Evolutionary conservation across 2,797 vertebrate species (phyloP).

Genomic region (Hyperoplus immaculatus): DNA sequence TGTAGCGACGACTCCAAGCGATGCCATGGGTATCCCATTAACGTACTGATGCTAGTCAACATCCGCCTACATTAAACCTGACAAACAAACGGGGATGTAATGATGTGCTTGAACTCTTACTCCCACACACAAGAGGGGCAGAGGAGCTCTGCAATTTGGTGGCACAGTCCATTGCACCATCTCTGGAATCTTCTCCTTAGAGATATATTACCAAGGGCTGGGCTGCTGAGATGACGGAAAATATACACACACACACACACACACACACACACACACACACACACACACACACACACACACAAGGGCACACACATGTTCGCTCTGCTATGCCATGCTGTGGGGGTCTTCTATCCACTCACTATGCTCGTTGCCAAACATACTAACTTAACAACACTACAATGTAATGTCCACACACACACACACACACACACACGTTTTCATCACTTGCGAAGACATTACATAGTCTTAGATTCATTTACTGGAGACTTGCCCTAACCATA

Average conservation of each 20-base stretch:
- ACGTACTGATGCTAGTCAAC: conserved; percentile 40
- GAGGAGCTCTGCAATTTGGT: conserved; percentile 39
- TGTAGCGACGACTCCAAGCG: conserved; percentile 6
- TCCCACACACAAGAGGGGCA: conserved; percentile 30
- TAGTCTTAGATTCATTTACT: no score
- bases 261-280: not conserved
- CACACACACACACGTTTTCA: no score
- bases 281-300: conserved; percentile 1
- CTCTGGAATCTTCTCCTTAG: conserved; percentile 43
- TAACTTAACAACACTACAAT: not conserved
- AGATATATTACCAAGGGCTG: conserved; percentile 47
- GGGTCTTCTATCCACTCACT: not conserved
- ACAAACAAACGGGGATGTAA: conserved; percentile 38
- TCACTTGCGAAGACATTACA: no score
- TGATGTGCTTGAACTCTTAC: conserved; percentile 41
- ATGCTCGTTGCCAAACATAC: not conserved
- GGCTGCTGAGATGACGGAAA: conserved; percentile 28
- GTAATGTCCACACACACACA: not conserved
- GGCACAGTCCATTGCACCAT: conserved; percentile 55
- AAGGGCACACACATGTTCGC: not conserved
- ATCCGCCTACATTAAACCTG: conserved; percentile 31
- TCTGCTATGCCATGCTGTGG: not conserved
- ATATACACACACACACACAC: conserved; percentile 24
- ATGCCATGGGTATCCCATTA: conserved; percentile 45
- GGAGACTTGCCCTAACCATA: no score